These are phyloP conservation scores for Pitangus sulphuratus DNA, from an alignment of 2,797 vertebrate genomes.

Conservation along the genomic window DNA sequence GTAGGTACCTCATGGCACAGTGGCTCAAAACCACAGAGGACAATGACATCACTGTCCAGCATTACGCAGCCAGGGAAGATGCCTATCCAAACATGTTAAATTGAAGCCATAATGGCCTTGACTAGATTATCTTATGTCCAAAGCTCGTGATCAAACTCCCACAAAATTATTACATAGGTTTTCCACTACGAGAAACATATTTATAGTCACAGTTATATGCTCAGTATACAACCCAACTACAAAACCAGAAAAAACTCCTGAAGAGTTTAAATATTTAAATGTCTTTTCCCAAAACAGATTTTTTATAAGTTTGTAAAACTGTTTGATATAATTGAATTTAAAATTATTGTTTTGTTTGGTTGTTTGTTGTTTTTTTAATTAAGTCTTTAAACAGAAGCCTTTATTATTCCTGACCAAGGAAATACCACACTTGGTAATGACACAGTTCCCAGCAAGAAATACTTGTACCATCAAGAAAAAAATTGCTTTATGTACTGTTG, in stretches of 20 bases:
- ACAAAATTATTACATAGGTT: conserved; percentile 19
- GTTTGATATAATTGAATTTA: not conserved
- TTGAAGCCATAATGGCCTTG: not conserved
- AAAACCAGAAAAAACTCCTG: not conserved
- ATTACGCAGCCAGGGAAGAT: not conserved
- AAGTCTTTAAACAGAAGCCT: not conserved
- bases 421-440: not conserved
- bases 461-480: not conserved
- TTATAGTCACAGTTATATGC: not conserved
- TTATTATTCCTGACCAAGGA: not conserved
- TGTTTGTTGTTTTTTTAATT: not conserved
- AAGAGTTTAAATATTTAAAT: not conserved
- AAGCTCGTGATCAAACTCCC: conserved; percentile 8
- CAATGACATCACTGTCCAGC: not conserved
- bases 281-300: not conserved
- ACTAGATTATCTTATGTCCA: not conserved
- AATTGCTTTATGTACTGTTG: not conserved
- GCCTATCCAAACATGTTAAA: not conserved
- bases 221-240: not conserved
- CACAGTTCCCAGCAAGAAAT: not conserved
- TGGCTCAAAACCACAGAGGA: not conserved
- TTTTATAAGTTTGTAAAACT: not conserved
- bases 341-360: not conserved
- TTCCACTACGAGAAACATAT: not conserved
- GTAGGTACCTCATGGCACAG: not conserved